Evolutionary conservation across 2,797 vertebrate genomes (phyloP).

Genomic region (Squalus acanthias): DNA sequence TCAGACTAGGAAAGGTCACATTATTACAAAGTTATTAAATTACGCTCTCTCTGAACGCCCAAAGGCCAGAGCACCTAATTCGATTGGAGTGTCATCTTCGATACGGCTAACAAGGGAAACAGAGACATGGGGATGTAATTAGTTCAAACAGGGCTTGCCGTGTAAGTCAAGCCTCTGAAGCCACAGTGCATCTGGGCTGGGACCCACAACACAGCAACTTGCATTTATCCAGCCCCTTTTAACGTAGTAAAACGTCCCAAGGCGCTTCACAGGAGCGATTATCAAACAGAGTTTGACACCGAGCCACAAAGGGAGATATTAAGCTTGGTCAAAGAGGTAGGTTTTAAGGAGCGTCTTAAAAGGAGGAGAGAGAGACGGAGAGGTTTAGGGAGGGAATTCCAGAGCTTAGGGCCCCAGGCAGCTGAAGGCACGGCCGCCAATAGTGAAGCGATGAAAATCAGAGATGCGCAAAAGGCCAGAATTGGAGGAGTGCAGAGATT

Average conservation of each 20-base stretch:
- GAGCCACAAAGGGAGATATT: background rate
- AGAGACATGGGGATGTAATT: slow-evolving; percentile 23
- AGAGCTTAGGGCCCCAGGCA: background rate
- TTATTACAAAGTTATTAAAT: slow-evolving; percentile 35
- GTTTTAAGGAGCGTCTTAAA: background rate
- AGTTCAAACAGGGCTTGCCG: slow-evolving; percentile 10
- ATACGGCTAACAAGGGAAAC: slow-evolving; percentile 26
- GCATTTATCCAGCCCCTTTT: no score
- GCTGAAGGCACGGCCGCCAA: background rate
- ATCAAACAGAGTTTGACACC: background rate
- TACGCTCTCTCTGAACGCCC: background rate
- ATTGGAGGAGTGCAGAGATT: background rate
- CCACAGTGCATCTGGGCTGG: background rate
- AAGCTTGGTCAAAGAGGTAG: background rate
- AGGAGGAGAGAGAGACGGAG: background rate
- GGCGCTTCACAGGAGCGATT: background rate
- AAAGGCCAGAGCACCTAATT: slow-evolving; percentile 31
- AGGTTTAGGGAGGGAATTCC: background rate
- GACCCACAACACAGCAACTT: background rate
- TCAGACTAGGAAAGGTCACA: background rate
- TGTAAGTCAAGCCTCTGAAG: background rate
- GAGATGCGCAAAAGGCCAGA: background rate
- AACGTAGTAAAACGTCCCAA: background rate
- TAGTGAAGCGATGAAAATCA: background rate
- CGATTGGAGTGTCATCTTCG: slow-evolving; percentile 17